phyloP scores from a whole-genome alignment of 2,888 invertebrate genomes.

The Thysanoteuthis rhombus region DNA sequence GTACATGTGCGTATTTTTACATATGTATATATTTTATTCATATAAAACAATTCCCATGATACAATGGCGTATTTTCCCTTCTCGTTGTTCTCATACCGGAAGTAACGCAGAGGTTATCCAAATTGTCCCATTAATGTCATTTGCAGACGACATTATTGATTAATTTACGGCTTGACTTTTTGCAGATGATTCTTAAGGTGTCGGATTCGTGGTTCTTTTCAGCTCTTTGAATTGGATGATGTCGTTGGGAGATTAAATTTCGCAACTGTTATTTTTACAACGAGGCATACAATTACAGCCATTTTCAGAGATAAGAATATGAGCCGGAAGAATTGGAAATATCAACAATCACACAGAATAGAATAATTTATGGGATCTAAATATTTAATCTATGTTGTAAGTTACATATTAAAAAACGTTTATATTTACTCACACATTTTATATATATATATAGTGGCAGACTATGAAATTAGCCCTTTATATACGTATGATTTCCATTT shows the following conservation, averaged over 20 bases:
- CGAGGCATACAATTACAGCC: neutral
- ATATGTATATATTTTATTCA: neutral
- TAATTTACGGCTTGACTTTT: neutral
- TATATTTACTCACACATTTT: too few species aligned
- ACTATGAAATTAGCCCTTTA: too few species aligned
- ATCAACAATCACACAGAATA: neutral
- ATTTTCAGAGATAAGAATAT: neutral
- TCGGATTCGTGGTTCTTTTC: neutral
- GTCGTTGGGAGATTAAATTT: neutral
- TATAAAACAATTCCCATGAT: neutral
- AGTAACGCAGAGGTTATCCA: neutral
- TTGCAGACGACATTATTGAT: neutral
- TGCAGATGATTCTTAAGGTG: neutral
- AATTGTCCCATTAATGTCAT: neutral
- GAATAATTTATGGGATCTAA: too few species aligned
- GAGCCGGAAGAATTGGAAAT: neutral
- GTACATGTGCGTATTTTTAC: too few species aligned
- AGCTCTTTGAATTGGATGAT: neutral
- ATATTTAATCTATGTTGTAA: too few species aligned
- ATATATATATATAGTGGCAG: too few species aligned
- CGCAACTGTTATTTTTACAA: neutral
- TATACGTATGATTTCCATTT: too few species aligned
- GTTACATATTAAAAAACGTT: too few species aligned
- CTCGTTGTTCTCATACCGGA: neutral
- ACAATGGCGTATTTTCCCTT: neutral